Evolutionary conservation across 1,140 invertebrate genomes (phyloP), one percentile per base, ranked within the genome.

Genomic region (Cyrtorhinus lividipennis): DNA sequence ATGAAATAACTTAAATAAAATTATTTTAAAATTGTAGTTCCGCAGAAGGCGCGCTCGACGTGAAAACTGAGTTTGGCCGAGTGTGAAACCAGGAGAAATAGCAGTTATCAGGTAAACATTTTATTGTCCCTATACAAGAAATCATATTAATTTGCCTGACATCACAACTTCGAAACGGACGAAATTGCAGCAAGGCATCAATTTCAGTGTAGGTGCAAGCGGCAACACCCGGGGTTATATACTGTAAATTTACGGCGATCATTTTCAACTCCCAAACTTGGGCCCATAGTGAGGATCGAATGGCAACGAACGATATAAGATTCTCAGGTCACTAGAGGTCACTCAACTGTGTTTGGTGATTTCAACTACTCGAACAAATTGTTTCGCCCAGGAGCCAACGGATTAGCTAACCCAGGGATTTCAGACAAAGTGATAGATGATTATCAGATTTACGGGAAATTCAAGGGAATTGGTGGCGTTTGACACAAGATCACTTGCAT

Each of bases 361-460:
- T 15, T 23, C 48, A 56, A 23, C 5, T 56, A 5, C 18, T 10
- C 48, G 5, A 38, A 8, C 15, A 38, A 15, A 38, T 53, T 61
- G 45, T 67, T 67, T 56, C 3, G 10, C 13, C 12, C 58, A 68
- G 84, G 95, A 60, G 94, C 95, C 0, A 98, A 99, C 77, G 96
- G 96, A 0, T 76, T 99, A 56, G 96, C 95, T 0, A 96, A 94
- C 76, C 90, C 96, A 1, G 78, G 94, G 60, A 94, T 98, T 75
- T 99, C 99, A 71, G 86, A 91, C 69, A 88, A 95, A 71, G 69
- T 75, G n/a, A 80, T 85, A 2, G 75, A 77, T 10, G 69, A 73
- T 44, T 97, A 84, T 71, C 80, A 82, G 68, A 82, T 98, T 15
- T 77, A 95, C 30, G 82, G 79, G 67, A 98, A 98, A 75, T 98